Evolutionary conservation across 35 echinoderm and acorn worm species (phyloP), one percentile per base, ranked within the genome.

Genomic region (Heliocidaris erythrogramma): DNA sequence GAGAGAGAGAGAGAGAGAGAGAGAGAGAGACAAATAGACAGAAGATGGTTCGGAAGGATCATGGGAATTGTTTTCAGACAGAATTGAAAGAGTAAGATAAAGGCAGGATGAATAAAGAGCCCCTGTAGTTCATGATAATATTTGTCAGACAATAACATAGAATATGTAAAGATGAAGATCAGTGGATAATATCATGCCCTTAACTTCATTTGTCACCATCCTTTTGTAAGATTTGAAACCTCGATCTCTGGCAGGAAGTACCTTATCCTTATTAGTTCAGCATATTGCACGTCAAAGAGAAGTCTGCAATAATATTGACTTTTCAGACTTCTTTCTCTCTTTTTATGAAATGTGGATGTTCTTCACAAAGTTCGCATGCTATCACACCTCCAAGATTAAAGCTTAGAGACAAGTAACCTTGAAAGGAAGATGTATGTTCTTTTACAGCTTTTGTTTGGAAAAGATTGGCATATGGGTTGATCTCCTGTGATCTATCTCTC

Each of bases 241-340:
- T 78, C n/a, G 18, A 78, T 3, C 27, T 78, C 14, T 6, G 18
- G 17, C 21, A 78, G 65, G 65, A 78, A 78, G 65, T 27, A 24
- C 7, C 18, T 78, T 8, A 27, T 42, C 35, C 35, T 42, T 24
- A 78, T 78, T 78, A 78, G 65, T 78, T 78, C 65, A 78, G 27
- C 65, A 78, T 78, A 6, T 78, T 78, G 65, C 65, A 27, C 27
- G 1, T 78, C 65, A 78, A 78, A 27, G 65, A 78, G 3, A 27
- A n/a, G 65, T 78, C 65, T 78, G 65, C 65, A 78, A 78, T 78
- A 78, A 78, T 78, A 78, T 78, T 78, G 18, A 78, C 65, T 29
- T 24, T 78, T n/a, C 5, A 78, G 65, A 56, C 52, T 56, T 56
- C 14, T 56, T 56, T 42, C 3, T 42, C 3, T 3, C 3, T 3